phyloP scores from a whole-genome alignment of 2,888 invertebrate species.

The Sclerodermus sp. region DNA sequence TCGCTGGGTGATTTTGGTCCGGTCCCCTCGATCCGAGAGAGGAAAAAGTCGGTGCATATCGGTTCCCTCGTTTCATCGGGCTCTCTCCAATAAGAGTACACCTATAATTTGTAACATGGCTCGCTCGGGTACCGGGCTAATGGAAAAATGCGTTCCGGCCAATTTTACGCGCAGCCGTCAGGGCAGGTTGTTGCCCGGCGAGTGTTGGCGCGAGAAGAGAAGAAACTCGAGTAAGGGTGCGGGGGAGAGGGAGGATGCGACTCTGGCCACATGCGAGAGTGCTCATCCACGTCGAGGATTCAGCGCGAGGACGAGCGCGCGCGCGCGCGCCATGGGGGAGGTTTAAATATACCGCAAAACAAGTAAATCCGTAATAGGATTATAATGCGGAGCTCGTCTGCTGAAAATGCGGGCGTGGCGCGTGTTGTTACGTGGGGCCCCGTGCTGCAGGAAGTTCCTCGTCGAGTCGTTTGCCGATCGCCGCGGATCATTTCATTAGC shows the following conservation, averaged over 20 bases:
- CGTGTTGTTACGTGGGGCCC: slow-evolving; percentile 10
- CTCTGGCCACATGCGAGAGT: too few species aligned
- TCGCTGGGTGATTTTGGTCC: too few species aligned
- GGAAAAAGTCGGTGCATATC: slow-evolving; percentile 30
- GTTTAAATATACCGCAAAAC: slow-evolving; percentile 27
- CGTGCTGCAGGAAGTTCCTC: slow-evolving; percentile 8
- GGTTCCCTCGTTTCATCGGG: slow-evolving; percentile 34
- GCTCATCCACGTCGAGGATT: too few species aligned
- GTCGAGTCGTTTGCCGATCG: slow-evolving; percentile 8
- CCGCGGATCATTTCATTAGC: too few species aligned
- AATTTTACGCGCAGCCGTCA: slow-evolving; percentile 46
- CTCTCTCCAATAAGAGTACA: slow-evolving; percentile 36
- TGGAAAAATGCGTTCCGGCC: slow-evolving; percentile 50
- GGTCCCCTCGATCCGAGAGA: slow-evolving; percentile 10
- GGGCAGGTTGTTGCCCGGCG: slow-evolving; percentile 29
- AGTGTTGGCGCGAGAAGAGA: slow-evolving; percentile 9
- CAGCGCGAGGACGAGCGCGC: too few species aligned
- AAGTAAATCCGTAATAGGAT: slow-evolving; percentile 30
- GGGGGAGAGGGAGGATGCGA: too few species aligned
- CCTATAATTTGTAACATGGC: slow-evolving; percentile 50
- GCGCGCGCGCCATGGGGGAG: slow-evolving; percentile 1
- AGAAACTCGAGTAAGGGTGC: too few species aligned
- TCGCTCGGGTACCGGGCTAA: slow-evolving; percentile 43
- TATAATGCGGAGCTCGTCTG: slow-evolving; percentile 11
- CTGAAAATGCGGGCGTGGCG: slow-evolving; percentile 19